Base-by-base conservation (phyloP, 2,797 vertebrate genomes). In the Leptoclinus maculatus region DNA sequence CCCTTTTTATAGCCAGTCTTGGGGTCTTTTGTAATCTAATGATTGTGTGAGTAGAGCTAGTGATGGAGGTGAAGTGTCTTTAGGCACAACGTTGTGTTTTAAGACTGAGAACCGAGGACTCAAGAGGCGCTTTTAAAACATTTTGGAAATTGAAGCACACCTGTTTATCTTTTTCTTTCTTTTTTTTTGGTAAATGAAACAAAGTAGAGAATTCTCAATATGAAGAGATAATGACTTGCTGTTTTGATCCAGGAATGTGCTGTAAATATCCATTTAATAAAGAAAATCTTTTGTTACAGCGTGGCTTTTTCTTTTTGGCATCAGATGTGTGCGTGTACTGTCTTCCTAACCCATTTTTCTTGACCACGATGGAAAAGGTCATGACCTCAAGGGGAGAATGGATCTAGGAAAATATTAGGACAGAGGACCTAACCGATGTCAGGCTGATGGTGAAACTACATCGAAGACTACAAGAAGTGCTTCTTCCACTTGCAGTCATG, bases 181-280 rank as follows among this genome's bases (percentile, higher is more conserved):
- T 51, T 3, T 43, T 64, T 47, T 68, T 59, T 66, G 10, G 25
- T 9, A 67, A 56, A 66, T 67, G 27, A 71, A 81, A 73, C 10
- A 21, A 75, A 71, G 13, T 65, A 41, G 23, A 54, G 0, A 79
- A 65, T 70, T 80, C 36, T 84, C 32, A 65, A 29, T 36, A 83
- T 77, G 71, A 83, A 81, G 63, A 27, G 8, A 76, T 76, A 39
- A 71, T 54, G 21, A 90, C 14, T 70, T 73, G 49, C 66, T 87
- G 78, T 85, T 87, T 83, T 87, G 67, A 88, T 74, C 65, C 76
- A 87, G 83, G 78, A 87, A 83, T 87, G 87, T 91, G 87, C 83
- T 93, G 88, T 92, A 91, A 74, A 91, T 88, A 90, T 86, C 76
- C 73, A 84, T 89, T 86, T 88, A 92, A 91, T 92, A 92, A 91